Evolutionary conservation across 2,888 invertebrate species (phyloP), one percentile per base, ranked within the genome.

Genomic region (Dione vanillae): DNA sequence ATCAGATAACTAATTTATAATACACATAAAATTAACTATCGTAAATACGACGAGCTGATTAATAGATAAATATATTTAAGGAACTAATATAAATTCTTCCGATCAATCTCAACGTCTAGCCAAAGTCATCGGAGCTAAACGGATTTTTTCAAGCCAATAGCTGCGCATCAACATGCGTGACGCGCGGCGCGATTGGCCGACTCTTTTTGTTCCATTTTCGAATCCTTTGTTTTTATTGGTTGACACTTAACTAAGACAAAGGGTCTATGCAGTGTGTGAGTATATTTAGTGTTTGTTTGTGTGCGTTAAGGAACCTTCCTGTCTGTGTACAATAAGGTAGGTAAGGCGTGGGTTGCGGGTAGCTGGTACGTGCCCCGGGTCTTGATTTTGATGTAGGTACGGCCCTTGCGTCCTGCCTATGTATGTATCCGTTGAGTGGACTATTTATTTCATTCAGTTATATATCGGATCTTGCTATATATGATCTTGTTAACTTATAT

Each of bases 171-270:
- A 83, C 90, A 91, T 90, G 92, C 92, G 89, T 92, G 88, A 92
- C 90, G 88, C 84, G 89, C 85, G 77, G 82, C 84, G 86, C 90
- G 86, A 93, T 93, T 93, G 93, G 93, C 87, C 87, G 79, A 80
- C 88, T 87, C 91, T 92, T 93, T 92, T 93, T 93, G 92, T 92
- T 91, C 90, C 89, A 91, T 92, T 92, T 92, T 91, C 85, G 87
- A 89, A 90, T 92, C 93, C 93, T 93, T 93, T 93, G 93, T 93
- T 93, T 93, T 93, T 93, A 93, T 93, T 93, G 93, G 93, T 93
- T 92, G 93, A 92, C 93, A 93, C 93, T 93, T 92, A 91, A 90
- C 90, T 93, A 93, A 93, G 92, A 93, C 93, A 93, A 93, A 91
- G 92, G 93, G 93, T 91, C 87, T 90, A 85, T 81, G 79, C 76